Evolutionary conservation across 1,140 invertebrate genomes (phyloP).

Genomic region (Drosophila pachea): DNA sequence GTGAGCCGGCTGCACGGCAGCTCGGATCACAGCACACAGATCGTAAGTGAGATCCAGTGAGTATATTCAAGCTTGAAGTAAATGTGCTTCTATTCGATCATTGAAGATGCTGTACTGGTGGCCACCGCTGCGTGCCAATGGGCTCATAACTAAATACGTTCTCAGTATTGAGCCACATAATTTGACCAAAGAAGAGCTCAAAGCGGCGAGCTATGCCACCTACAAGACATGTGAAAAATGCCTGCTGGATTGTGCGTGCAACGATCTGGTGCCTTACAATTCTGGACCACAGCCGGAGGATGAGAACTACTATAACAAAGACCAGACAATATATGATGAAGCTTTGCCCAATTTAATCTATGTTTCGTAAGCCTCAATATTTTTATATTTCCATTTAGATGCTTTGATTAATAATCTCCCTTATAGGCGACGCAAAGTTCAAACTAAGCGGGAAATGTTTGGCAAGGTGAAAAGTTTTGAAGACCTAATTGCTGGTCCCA

Average conservation of each 20-base stretch:
- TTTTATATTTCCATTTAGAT: background rate
- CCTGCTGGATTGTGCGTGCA: constrained; percentile 44
- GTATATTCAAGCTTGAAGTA: background rate
- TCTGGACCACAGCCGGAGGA: constrained; percentile 63
- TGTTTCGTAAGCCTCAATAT: constrained; percentile 48
- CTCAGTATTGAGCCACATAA: constrained; percentile 48
- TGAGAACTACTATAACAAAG: constrained; percentile 63
- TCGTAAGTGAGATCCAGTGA: constrained; percentile 41
- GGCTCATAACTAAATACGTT: constrained; percentile 54
- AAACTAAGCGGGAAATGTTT: constrained; percentile 38
- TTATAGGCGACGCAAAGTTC: constrained; percentile 21
- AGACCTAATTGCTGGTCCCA: constrained; percentile 15
- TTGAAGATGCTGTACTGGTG: constrained; percentile 65
- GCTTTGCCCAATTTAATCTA: constrained; percentile 64
- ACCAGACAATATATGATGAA: constrained; percentile 60
- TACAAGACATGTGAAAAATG: background rate
- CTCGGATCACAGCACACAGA: constrained; percentile 42
- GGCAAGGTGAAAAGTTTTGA: constrained; percentile 23
- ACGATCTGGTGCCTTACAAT: constrained; percentile 41
- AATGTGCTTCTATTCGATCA: background rate
- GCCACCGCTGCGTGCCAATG: constrained; percentile 67
- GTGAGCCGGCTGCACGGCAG: constrained; percentile 49
- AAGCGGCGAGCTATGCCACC: constrained; percentile 38
- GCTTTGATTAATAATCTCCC: background rate
- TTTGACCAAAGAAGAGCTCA: constrained; percentile 25